Evolutionary conservation across 1,140 invertebrate species (phyloP), one percentile per base, ranked within the genome.

Genomic region (Macrobrachium rosenbergii): DNA sequence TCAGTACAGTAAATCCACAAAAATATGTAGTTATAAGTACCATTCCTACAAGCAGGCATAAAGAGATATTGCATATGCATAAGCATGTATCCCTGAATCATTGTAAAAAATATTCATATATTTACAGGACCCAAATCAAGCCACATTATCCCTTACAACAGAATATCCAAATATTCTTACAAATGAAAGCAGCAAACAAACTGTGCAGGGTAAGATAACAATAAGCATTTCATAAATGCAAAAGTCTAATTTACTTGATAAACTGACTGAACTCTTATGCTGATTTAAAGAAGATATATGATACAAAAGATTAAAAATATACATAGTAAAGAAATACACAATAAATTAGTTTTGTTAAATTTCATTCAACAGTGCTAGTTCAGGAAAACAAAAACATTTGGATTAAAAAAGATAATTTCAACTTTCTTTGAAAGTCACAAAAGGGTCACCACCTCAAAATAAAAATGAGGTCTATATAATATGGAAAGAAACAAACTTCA

Each of bases 131-230:
- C 45, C 75, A 81, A 23, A 81, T 45, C 14, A 81, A 81, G 79
- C 79, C 79, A 81, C 79, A 81, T 81, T 81, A 81, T 81, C 79
- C 79, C 79, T 63, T 45, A 67, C 67, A 81, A 67, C 79, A 81
- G 79, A 81, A 81, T 81, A 81, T 81, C 79, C 79, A 67, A 64
- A 67, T 14, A 81, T 81, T 43, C 11, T 64, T 45, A 67, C n/a
- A 81, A 64, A 21, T 21, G 16, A 81, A 21, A 28, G 60, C 37
- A 63, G 45, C n/a, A 21, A 17, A 59, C 21, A 63, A 21, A 11
- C 69, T 16, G 63, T 43, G 63, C n/a, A 67, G 14, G 60, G 45
- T 10, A 14, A 80, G 19, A n/a, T 5, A 16, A 81, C 17, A 81
- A 45, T 6, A 12, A 67, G 21, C 10, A 45, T 12, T n/a, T 21